Base-by-base conservation (phyloP, 2,888 invertebrate species). In the Rhodophaea formosa region DNA sequence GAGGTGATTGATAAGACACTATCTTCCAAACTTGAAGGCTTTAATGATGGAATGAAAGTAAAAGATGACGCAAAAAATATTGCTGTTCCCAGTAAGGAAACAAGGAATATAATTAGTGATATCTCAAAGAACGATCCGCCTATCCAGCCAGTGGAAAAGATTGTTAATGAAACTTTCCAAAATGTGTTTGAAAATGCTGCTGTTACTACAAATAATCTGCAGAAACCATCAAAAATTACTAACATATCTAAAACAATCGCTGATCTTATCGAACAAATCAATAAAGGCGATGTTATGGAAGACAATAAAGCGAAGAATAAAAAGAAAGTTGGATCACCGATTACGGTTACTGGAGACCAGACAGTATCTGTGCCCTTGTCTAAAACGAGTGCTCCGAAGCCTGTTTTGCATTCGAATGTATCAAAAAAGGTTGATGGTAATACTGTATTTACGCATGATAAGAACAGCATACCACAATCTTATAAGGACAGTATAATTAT, bases 401-500 rank as follows among this genome's bases (percentile, higher is more conserved):
- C 23, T 23, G 5, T 23, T 23, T 23, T 23, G 23, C 3, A 23
- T 23, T 5, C 23, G 3, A 23, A 23, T 23, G 23, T 23, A 23
- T 23, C 23, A 2, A 23, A 23, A 23, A 2, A 23, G 23, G 23
- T 23, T 23, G 23, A 23, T 23, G 23, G 5, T 23, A 23, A 23
- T 5, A 23, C 23, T 23, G 23, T 5, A 23, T 23, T 23, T 3
- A 23, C 23, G 23, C 23, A 5, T 3, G 55, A 57, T 45, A 17
- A 56, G 3, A 57, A 58, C 32, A 47, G 62, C 17, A 58, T 70
- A 44, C 61, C 69, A 1, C 64, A 73, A 46, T 63, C 66, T 32
- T 70, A 66, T 23, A 71, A 70, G 67, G 70, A 77, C 17, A 66
- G 67, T 52, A 72, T 83, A 44, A 45, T 54, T 47, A 75, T 88